A percentile compares a stretch with the other conserved stretches of the same genome.
phyloP scores from a whole-genome alignment of 1,140 invertebrate species.

The Caenorhabditis inopinata region DNA sequence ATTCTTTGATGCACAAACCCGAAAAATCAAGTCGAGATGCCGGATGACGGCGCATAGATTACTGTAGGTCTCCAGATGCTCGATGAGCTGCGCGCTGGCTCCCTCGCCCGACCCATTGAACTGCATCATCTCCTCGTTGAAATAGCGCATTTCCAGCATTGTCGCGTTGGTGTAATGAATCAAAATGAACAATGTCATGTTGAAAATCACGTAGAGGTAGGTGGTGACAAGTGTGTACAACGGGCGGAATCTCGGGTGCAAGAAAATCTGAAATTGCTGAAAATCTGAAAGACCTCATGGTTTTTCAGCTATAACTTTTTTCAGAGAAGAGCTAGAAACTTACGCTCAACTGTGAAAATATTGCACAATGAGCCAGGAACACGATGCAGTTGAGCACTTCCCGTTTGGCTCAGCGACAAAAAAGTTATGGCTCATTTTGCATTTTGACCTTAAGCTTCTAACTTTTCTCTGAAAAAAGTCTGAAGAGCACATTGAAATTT shows the following conservation, averaged over 20 bases:
- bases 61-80: constrained; percentile 42
- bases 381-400: no score
- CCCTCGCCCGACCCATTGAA: not conserved
- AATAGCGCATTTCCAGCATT: constrained; percentile 41
- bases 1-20: constrained; percentile 27
- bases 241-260: not conserved
- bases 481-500: no score
- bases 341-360: no score
- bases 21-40: constrained; percentile 42
- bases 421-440: no score
- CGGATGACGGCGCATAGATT: constrained; percentile 33
- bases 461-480: no score
- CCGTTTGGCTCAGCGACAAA: no score
- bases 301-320: no score
- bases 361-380: no score
- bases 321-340: not conserved
- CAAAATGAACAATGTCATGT: constrained; percentile 44
- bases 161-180: constrained; percentile 42
- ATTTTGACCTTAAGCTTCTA: no score
- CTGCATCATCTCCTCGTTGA: constrained; percentile 34
- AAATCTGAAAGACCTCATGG: not conserved
- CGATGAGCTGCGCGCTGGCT: not conserved
- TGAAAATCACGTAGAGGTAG: constrained; percentile 38
- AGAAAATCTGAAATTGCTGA: constrained; percentile 37
- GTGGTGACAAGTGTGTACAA: constrained; percentile 13